A percentile compares a stretch with the other conserved stretches of the same genome.
Conservation (phyloP, 2,888 invertebrate species). For the Lasioglossum vierecki region DNA sequence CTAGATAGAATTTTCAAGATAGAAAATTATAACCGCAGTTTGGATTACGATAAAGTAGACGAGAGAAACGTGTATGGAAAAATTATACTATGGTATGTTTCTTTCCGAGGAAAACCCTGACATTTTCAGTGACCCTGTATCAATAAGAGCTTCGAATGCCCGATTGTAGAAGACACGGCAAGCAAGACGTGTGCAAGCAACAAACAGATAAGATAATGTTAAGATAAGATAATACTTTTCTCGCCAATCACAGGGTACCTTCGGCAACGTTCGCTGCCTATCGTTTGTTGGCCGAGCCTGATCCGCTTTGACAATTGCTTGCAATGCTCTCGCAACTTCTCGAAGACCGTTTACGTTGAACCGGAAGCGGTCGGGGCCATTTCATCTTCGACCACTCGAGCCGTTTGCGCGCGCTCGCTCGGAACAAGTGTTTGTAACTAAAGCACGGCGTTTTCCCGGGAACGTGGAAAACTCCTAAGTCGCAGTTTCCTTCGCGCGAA, state of each 20-base stretch:
- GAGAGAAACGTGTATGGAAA: too few species aligned
- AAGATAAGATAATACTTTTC: background rate
- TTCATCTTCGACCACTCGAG: background rate
- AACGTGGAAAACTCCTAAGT: constrained; percentile 45
- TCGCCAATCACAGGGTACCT: background rate
- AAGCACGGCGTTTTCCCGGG: constrained; percentile 3
- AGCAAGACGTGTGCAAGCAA: background rate
- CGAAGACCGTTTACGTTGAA: background rate
- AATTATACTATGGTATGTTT: background rate
- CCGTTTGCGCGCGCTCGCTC: background rate
- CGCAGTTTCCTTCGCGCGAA: constrained; percentile 38
- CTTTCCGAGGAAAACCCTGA: background rate
- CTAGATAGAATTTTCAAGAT: background rate
- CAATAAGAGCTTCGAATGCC: background rate
- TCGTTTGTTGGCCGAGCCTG: background rate
- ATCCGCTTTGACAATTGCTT: background rate
- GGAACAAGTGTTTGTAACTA: constrained; percentile 33
- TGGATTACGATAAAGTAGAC: too few species aligned
- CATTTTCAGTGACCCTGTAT: background rate
- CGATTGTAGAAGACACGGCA: background rate
- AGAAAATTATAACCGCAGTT: background rate
- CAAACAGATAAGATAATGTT: background rate
- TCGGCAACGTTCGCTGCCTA: background rate
- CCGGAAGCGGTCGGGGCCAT: background rate
- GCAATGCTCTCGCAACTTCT: background rate